phyloP scores from a whole-genome alignment of 2,888 invertebrate genomes.

The Punctoribates punctum region DNA sequence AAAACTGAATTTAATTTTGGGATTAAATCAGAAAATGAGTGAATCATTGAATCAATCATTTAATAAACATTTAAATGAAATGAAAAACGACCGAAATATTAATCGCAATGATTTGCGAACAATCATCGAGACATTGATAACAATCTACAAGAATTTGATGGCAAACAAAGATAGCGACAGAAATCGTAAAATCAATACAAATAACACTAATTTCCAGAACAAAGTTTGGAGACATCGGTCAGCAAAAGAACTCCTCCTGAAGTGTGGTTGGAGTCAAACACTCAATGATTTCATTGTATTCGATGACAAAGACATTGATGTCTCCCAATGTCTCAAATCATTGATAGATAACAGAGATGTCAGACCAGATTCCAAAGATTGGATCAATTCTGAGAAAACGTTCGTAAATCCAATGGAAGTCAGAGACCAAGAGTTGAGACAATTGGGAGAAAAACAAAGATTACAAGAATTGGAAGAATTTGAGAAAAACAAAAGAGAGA shows the following conservation, averaged over 20 bases:
- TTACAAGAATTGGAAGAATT: neutral
- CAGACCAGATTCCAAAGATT: conserved; percentile 12
- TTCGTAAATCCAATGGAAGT: neutral
- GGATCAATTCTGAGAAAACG: neutral
- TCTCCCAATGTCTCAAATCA: neutral
- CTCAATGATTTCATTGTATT: neutral
- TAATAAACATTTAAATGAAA: neutral
- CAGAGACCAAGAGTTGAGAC: neutral
- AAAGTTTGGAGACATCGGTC: conserved; percentile 19
- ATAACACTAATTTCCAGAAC: neutral
- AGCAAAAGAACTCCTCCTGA: neutral
- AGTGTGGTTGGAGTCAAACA: conserved; percentile 5
- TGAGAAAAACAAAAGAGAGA: conserved; percentile 8
- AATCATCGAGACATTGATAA: conserved; percentile 13
- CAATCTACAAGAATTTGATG: conserved; percentile 4
- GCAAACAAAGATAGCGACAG: neutral
- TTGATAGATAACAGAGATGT: conserved; percentile 8
- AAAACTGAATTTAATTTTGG: too few relatives aligned
- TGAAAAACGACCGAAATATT: neutral
- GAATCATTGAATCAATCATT: neutral
- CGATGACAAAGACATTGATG: neutral
- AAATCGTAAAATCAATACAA: neutral
- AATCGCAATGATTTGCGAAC: conserved; percentile 17
- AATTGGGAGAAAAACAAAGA: neutral
- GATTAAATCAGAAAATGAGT: neutral